Evolutionary conservation across 2,113 vertebrate genomes (phyloP).

Genomic region (Lampris megalopsis): DNA sequence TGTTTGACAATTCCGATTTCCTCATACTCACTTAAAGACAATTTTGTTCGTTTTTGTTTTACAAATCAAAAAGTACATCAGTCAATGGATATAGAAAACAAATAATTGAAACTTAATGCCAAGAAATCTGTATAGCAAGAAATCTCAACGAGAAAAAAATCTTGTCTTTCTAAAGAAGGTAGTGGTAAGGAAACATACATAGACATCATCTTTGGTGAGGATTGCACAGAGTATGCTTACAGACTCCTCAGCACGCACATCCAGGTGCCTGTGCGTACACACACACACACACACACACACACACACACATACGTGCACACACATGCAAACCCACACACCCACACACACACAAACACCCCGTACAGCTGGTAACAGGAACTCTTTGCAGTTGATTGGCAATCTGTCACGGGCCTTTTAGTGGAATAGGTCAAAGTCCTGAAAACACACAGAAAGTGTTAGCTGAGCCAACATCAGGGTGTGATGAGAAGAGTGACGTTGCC

Average conservation of each 20-base stretch:
- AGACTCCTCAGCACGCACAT: conserved; percentile 54
- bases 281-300: conserved; percentile 18
- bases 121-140: conserved; percentile 37
- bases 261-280: neutral
- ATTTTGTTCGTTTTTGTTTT: conserved; percentile 38
- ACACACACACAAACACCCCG: conserved; percentile 34
- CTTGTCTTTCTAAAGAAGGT: conserved; percentile 35
- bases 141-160: conserved; percentile 51
- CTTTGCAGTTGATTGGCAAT: conserved; percentile 33
- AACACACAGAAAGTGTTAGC: conserved; percentile 15
- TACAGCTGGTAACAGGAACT: conserved; percentile 41
- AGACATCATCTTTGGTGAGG: conserved; percentile 85
- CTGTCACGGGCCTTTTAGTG: conserved; percentile 1
- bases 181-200: conserved; percentile 51
- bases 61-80: conserved; percentile 68
- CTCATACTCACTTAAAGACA: conserved; percentile 37
- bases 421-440: conserved; percentile 9
- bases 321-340: conserved; percentile 12
- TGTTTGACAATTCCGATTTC: conserved; percentile 49
- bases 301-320: conserved; percentile 28
- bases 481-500: conserved; percentile 3
- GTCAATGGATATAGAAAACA: conserved; percentile 59
- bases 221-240: conserved; percentile 69
- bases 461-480: conserved; percentile 6
- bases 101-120: conserved; percentile 54